A percentile compares a stretch with the other conserved stretches of the same genome.
These are phyloP conservation scores for Theropithecus gelada DNA, from an alignment of 2,113 vertebrate genomes.

Conservation along the genomic window DNA sequence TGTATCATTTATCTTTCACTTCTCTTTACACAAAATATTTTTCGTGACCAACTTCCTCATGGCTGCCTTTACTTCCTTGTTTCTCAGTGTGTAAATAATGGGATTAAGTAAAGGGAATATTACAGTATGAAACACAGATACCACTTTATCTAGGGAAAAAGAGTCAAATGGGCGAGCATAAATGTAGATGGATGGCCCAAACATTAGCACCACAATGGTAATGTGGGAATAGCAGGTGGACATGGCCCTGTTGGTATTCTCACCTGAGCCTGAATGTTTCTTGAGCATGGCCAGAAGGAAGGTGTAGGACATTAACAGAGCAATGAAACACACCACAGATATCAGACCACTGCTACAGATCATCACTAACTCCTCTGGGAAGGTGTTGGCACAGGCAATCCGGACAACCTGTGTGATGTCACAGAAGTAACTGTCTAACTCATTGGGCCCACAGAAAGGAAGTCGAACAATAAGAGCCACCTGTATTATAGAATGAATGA, in stretches of 20 bases:
- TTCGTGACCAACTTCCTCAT: slow-evolving; percentile 71
- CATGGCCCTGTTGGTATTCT: slow-evolving; percentile 68
- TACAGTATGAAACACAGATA: slow-evolving; percentile 80
- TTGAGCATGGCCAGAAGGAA: slow-evolving; percentile 74
- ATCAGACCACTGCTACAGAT: slow-evolving; percentile 80
- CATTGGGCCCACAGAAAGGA: slow-evolving; percentile 77
- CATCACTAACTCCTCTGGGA: slow-evolving; percentile 75
- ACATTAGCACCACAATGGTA: slow-evolving; percentile 79
- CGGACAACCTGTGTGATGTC: slow-evolving; percentile 79
- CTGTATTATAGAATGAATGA: slow-evolving; percentile 74
- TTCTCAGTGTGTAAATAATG: slow-evolving; percentile 79
- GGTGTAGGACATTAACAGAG: slow-evolving; percentile 74
- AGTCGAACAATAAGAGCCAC: slow-evolving; percentile 73
- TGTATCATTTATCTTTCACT: slow-evolving; percentile 17
- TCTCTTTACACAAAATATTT: slow-evolving; percentile 57
- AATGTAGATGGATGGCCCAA: slow-evolving; percentile 79
- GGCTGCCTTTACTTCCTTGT: slow-evolving; percentile 77
- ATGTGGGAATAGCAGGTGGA: slow-evolving; percentile 81
- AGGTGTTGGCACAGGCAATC: slow-evolving; percentile 77
- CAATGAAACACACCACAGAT: slow-evolving; percentile 78
- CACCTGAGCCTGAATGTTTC: slow-evolving; percentile 64
- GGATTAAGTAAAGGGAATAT: slow-evolving; percentile 81
- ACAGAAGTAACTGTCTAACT: slow-evolving; percentile 79
- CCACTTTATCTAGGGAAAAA: slow-evolving; percentile 77
- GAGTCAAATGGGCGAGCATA: slow-evolving; percentile 77